Evolutionary conservation across 2,113 vertebrate genomes (phyloP).

Genomic region (Diphyllodes magnificus): DNA sequence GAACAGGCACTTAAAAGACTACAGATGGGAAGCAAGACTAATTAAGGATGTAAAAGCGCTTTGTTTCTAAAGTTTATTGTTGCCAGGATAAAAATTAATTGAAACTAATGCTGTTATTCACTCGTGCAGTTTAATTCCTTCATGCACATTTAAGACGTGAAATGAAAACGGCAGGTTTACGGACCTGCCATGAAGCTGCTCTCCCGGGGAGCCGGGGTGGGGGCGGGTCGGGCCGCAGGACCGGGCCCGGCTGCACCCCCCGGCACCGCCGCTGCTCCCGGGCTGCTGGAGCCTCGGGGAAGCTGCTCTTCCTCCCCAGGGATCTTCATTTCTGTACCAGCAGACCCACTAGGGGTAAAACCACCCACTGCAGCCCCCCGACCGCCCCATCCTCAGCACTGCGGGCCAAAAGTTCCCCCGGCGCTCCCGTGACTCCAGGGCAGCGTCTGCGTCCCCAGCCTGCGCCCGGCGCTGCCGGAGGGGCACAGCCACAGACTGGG

Average conservation of each 20-base stretch:
- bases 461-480: not conserved
- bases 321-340: not conserved
- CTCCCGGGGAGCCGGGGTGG: not conserved
- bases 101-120: conserved; percentile 78
- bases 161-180: conserved; percentile 53
- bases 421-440: not conserved
- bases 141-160: conserved; percentile 62
- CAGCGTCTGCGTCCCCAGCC: not conserved
- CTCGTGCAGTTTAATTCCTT: conserved; percentile 75
- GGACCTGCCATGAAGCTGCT: conserved; percentile 24
- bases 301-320: not conserved
- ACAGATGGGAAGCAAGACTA: conserved; percentile 79
- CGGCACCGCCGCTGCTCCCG: not conserved
- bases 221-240: not conserved
- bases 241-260: not conserved
- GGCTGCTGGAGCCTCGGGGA: not conserved
- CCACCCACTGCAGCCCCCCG: not conserved
- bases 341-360: not conserved
- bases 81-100: conserved; percentile 78
- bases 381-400: not conserved
- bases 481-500: not conserved
- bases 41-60: conserved; percentile 80
- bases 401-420: not conserved
- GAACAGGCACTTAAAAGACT: conserved; percentile 69
- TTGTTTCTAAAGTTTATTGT: conserved; percentile 82